phyloP scores from a whole-genome alignment of 2,113 vertebrate species.

The Acrocephalus arundinaceus region DNA sequence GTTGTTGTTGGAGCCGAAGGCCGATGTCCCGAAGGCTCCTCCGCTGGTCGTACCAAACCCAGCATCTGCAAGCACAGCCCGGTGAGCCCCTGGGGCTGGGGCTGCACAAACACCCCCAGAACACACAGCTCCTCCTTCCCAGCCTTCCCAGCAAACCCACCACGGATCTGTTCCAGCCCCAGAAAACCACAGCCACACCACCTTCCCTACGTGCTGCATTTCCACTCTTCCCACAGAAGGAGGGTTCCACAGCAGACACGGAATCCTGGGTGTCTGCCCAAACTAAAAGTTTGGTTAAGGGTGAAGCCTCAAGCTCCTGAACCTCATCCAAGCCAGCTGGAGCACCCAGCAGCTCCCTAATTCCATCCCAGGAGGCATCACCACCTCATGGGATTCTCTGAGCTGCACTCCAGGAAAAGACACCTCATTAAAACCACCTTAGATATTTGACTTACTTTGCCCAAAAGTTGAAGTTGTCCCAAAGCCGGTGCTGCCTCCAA shows the following conservation, averaged over 20 bases:
- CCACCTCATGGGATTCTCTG: fast-evolving
- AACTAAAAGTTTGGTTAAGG: too few species aligned
- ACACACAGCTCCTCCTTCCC: fast-evolving
- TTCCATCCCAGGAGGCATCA: background rate
- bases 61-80: constrained; percentile 69
- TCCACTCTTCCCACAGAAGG: background rate
- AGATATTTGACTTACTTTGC: constrained; percentile 82
- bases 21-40: constrained; percentile 89
- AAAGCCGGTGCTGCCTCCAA: constrained; percentile 89
- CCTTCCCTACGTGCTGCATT: fast-evolving
- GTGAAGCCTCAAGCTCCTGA: background rate
- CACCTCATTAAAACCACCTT: fast-evolving
- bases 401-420: background rate
- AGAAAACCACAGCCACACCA: fast-evolving
- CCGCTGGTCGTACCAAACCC: constrained; percentile 83
- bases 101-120: background rate
- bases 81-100: background rate
- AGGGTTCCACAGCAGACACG: fast-evolving
- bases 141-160: background rate
- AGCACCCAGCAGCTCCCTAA: background rate
- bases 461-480: constrained; percentile 93
- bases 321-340: fast-evolving
- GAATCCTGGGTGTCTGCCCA: background rate
- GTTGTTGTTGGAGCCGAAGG: constrained; percentile 87
- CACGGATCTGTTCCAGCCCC: fast-evolving